Evolutionary conservation across 2,113 vertebrate genomes (phyloP).

Genomic region (Verasper variegatus): DNA sequence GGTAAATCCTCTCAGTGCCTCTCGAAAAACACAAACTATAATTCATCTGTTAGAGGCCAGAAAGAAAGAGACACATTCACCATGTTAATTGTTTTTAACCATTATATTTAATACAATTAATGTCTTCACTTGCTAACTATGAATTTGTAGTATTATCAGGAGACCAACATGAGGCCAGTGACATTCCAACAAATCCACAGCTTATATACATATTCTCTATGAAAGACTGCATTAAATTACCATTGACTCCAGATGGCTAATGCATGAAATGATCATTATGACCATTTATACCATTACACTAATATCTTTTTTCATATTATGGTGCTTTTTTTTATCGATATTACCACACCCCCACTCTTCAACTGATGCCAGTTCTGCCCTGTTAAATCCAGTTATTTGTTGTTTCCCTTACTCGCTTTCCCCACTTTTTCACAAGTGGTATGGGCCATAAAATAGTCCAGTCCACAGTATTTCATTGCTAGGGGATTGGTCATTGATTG

Average conservation of each 20-base stretch:
- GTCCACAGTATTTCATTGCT: conserved; percentile 68
- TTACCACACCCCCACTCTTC: neutral
- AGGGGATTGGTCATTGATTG: conserved; percentile 75
- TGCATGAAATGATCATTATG: neutral
- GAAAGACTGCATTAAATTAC: neutral
- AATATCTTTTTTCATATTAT: neutral
- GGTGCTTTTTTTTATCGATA: neutral
- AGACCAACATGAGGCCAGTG: neutral
- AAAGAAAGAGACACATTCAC: too few relatives aligned
- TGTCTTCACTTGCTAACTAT: too few relatives aligned
- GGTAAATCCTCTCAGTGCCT: too few relatives aligned
- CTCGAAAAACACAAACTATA: too few relatives aligned
- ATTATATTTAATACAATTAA: too few relatives aligned
- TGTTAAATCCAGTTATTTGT: neutral
- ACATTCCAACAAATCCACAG: neutral
- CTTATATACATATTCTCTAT: neutral
- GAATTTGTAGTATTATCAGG: neutral
- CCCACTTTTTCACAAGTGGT: conserved; percentile 67
- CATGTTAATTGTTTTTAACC: too few relatives aligned
- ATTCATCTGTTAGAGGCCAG: too few relatives aligned
- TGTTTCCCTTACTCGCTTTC: conserved; percentile 13
- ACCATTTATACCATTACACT: neutral
- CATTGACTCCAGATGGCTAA: neutral
- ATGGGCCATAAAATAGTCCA: conserved; percentile 30
- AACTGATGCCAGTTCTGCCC: conserved; percentile 1